Evolutionary conservation across 30 jellyfish, hydroid and myxozoan genomes (phyloP).

Genomic region (Catostylus mosaicus): DNA sequence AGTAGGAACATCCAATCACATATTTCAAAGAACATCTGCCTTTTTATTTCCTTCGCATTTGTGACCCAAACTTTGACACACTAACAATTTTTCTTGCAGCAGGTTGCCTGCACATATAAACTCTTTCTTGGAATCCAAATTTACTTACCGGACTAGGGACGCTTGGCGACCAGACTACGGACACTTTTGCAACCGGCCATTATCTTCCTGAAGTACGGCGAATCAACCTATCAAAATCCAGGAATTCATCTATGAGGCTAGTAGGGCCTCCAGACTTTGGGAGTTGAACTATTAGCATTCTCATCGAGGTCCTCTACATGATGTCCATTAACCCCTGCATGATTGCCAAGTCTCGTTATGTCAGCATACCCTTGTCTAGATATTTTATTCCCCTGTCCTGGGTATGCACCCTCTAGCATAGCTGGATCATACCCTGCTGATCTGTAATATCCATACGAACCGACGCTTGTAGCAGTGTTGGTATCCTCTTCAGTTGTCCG

Average conservation of each 20-base stretch:
- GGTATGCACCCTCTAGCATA: conserved; percentile 53
- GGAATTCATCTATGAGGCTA: conserved; percentile 6
- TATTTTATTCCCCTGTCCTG: conserved; percentile 23
- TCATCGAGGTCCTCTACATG: conserved; percentile 96
- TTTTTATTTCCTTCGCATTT: no score
- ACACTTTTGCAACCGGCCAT: not conserved
- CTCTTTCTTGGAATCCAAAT: conserved; percentile 35
- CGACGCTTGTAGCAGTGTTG: conserved; percentile 62
- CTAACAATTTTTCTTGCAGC: conserved; percentile 1
- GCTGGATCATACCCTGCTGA: conserved; percentile 76
- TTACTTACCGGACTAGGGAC: conserved; percentile 49
- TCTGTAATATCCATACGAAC: conserved; percentile 83
- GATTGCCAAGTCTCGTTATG: conserved; percentile 75
- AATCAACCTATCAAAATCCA: not conserved
- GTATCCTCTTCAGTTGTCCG: conserved; percentile 75
- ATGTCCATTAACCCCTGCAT: conserved; percentile 85
- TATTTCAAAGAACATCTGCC: no score
- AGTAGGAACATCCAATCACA: no score
- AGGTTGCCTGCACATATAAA: conserved; percentile 19
- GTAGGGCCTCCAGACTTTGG: conserved; percentile 99
- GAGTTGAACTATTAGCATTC: conserved; percentile 87
- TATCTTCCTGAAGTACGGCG: not conserved
- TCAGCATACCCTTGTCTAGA: conserved; percentile 62
- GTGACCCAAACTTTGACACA: not conserved
- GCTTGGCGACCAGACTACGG: conserved; percentile 38